A percentile compares a stretch with the other conserved stretches of the same genome.
Conservation (phyloP, 1,140 invertebrate species). For the Dendroctonus valens region DNA sequence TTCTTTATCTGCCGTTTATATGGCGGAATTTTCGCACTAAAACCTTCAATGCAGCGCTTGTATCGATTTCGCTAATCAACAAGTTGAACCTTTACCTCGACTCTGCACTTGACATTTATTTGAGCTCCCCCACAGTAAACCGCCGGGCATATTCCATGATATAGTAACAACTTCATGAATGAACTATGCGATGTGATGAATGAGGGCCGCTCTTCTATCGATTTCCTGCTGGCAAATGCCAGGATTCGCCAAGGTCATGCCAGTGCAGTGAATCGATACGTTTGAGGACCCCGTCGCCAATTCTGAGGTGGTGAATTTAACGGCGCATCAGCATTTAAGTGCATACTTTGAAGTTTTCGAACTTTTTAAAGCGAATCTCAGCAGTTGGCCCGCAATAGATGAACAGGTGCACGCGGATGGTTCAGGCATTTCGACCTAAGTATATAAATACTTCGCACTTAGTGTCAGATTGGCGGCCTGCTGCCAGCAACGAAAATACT, state of each 20-base stretch:
- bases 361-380: too few relatives aligned
- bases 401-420: slow-evolving; percentile 26
- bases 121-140: neutral
- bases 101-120: slow-evolving; percentile 34
- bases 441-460: slow-evolving; percentile 28
- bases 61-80: slow-evolving; percentile 23
- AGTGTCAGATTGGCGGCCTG: slow-evolving; percentile 18
- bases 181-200: slow-evolving; percentile 21
- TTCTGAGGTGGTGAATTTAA: too few relatives aligned
- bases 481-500: slow-evolving; percentile 25
- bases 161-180: slow-evolving; percentile 38
- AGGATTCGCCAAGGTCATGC: neutral
- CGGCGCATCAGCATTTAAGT: too few relatives aligned
- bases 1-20: too few relatives aligned
- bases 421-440: slow-evolving; percentile 11
- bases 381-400: too few relatives aligned
- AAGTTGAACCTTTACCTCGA: slow-evolving; percentile 14
- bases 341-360: too few relatives aligned
- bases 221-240: neutral
- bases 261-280: neutral
- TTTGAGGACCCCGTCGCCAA: neutral
- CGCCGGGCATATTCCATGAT: slow-evolving; percentile 27
- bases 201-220: slow-evolving; percentile 25
- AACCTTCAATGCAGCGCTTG: too few relatives aligned
- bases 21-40: too few relatives aligned